Base-by-base conservation (phyloP, 2,888 invertebrate species). In the Cataglyphis cursor region DNA sequence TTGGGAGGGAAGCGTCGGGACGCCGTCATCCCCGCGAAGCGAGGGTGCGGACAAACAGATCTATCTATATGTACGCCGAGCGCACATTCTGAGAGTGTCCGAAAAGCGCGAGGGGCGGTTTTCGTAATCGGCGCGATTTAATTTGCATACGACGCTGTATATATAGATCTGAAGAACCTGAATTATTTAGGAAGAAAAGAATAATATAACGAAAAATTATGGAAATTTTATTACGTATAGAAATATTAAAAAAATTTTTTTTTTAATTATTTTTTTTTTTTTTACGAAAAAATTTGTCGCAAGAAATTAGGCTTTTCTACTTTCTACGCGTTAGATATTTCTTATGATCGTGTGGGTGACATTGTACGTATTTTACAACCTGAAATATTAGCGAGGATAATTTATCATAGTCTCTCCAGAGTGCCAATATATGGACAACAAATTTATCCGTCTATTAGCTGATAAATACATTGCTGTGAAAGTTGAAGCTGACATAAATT, bases 41-140 rank as follows among this genome's bases (percentile, higher is more conserved):
- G 66, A 74, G 83, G 78, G 86, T 89, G 88, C 75, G 81, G 74
- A 86, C 93, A 92, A 92, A 93, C 94, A 93, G 93, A 94, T 94
- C 93, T 94, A 92, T 93, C 92, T 91, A 91, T 91, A 91, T 87
- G 85, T 85, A 83, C 82, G 44, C 41, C 38, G 65, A 44, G 28
- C 24, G 38, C 38, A 61, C 74, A 54, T 57, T 10, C 78, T 6
- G n/a, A 59, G 72, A 28, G 31, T 31, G 57, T 35, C 21, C 12
- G 57, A 12, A 72, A 48, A 61, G n/a, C n/a, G 41, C 41, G n/a
- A 44, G 70, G 78, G 18, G n/a, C 70, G 24, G 12, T 18, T 28
- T 28, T 68, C 68, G 57, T 66, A 41, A 68, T 75, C 75, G 28
- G 0, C 12, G 21, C 44, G 44, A 80, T 80, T 59, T 44, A 72